Evolutionary conservation across 1,140 invertebrate genomes (phyloP), one percentile per base, ranked within the genome.

Genomic region (Cyphomyrmex costatus): DNA sequence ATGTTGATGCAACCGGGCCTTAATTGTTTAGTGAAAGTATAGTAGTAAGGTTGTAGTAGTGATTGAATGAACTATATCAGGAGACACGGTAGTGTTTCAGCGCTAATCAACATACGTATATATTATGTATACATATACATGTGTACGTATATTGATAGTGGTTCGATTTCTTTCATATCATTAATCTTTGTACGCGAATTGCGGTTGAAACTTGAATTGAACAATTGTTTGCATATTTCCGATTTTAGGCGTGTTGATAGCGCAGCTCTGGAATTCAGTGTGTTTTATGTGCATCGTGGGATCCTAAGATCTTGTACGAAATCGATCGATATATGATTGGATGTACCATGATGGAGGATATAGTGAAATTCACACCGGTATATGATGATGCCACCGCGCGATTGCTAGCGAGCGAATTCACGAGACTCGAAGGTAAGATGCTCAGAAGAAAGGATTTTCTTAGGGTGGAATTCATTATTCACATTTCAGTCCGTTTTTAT

Each of bases 401-500:
- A 27, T 46, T 30, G 53, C 87, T 94, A 5, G 87, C 86, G 27
- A 86, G 85, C 27, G 88, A 94, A 88, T 94, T 94, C 74, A 84
- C 88, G n/a, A 89, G 92, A 49, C 76, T 89, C 10, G 74, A 89
- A 68, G 91, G 92, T 92, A 89, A 91, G 66, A 3, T 12, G 12
- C 24, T 60, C 4, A 12, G n/a, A n/a, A 7, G 58, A 61, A 14
- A 2, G 0, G 46, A 49, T 42, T 42, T 42, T 42, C 10, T 42
- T 33, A 42, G 2, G 10, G 8, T 0, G 10, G 10, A 10, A 42
- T 42, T 42, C 36, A 42, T 42, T n/a, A n/a, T n/a, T n/a, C n/a
- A n/a, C n/a, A n/a, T n/a, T n/a, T n/a, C n/a, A 10, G 10, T 36
- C 0, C 7, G 8, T 42, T 42, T 8, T 42, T 42, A 42, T 10